These are phyloP conservation scores for Pristionchus mayeri DNA, from an alignment of 2,888 invertebrate genomes.

Conservation along the genomic window DNA sequence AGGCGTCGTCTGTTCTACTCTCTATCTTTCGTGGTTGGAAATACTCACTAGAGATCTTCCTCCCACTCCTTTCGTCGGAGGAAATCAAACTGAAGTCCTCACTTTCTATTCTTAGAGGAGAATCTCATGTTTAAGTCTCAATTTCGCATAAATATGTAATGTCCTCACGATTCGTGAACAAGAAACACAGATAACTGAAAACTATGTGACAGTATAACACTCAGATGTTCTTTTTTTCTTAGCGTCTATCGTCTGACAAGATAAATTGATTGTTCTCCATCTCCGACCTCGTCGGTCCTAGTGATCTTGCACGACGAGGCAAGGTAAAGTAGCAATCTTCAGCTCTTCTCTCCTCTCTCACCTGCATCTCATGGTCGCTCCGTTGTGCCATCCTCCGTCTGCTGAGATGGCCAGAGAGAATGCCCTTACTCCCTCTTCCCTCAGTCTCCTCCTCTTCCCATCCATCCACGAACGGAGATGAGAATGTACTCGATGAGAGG, in stretches of 20 bases:
- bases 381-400: conserved; percentile 49
- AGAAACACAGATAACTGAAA: too few species aligned
- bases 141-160: too few species aligned
- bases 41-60: conserved; percentile 89
- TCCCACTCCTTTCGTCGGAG: conserved; percentile 84
- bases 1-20: conserved; percentile 89
- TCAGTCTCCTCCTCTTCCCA: background rate
- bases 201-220: too few species aligned
- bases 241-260: too few species aligned
- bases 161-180: too few species aligned
- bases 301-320: too few species aligned
- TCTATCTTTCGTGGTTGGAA: conserved; percentile 98
- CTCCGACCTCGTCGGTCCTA: too few species aligned
- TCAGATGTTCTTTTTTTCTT: too few species aligned
- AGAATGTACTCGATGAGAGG: background rate
- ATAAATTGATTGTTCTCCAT: too few species aligned
- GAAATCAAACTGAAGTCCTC: conserved; percentile 80
- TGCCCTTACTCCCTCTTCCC: background rate
- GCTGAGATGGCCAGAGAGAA: background rate
- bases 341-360: too few species aligned
- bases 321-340: too few species aligned
- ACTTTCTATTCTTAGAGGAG: conserved; percentile 80
- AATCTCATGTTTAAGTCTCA: too few species aligned
- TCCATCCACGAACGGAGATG: background rate
- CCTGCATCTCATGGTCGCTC: conserved; percentile 65